These are phyloP conservation scores for Sebastes trivittatus DNA, from an alignment of 2,797 vertebrate genomes.

Conservation along the genomic window DNA sequence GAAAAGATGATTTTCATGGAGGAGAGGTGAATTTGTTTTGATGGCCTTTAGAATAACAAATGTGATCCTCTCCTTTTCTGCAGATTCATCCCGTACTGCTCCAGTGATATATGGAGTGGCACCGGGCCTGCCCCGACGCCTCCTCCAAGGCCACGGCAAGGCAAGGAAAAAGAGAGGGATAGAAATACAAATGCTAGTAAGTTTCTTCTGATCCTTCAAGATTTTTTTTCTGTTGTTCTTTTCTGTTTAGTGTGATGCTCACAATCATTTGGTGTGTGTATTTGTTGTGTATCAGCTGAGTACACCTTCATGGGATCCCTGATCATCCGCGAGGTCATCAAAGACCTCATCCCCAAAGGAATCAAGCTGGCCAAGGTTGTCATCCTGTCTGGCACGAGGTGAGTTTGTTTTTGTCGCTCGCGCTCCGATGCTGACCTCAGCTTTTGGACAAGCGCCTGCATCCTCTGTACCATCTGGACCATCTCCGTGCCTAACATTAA, in stretches of 20 bases:
- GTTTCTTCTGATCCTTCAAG: not conserved
- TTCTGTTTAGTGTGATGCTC: not conserved
- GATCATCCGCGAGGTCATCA: conserved; percentile 88
- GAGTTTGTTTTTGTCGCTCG: conserved; percentile 36
- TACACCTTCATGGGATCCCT: conserved; percentile 88
- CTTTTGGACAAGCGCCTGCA: conserved; percentile 13
- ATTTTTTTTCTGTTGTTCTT: not conserved
- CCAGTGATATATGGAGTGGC: conserved; percentile 89
- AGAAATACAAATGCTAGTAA: conserved; percentile 73
- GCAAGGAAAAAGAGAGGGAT: conserved; percentile 78
- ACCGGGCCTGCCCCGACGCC: conserved; percentile 75
- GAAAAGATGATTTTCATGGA: not conserved
- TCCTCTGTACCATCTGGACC: conserved; percentile 11
- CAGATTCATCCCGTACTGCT: conserved; percentile 90
- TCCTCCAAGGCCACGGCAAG: conserved; percentile 59
- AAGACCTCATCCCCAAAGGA: conserved; percentile 86
- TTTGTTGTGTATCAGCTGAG: conserved; percentile 61
- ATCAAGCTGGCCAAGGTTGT: conserved; percentile 87
- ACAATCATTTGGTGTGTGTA: not conserved
- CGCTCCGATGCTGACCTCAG: conserved; percentile 15
- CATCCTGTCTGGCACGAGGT: conserved; percentile 88
- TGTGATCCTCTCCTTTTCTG: conserved; percentile 11
- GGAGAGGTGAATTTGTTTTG: not conserved
- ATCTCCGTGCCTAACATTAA: conserved; percentile 44
- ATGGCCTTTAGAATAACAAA: not conserved